Conservation (phyloP, 1,140 invertebrate species). For the Diprion similis region DNA sequence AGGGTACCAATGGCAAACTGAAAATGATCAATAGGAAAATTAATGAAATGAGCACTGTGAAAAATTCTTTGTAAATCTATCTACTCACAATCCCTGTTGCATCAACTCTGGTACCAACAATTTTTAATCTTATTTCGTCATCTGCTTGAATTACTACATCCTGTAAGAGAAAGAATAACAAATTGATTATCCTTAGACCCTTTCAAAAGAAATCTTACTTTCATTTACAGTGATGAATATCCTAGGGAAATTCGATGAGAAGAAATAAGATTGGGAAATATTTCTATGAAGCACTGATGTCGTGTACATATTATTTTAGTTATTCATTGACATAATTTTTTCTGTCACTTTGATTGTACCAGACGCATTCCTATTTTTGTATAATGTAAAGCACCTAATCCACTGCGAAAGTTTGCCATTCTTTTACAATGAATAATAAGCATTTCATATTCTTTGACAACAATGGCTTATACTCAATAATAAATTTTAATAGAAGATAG, state of each 20-base stretch:
- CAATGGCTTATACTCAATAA: too few species aligned
- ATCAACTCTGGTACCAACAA: constrained; percentile 98
- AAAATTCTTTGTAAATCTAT: constrained; percentile 28
- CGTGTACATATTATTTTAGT: too few species aligned
- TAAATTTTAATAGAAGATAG: too few species aligned
- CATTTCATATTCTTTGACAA: too few species aligned
- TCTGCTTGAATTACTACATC: constrained; percentile 97
- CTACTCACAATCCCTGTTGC: constrained; percentile 86
- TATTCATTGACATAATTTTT: too few species aligned
- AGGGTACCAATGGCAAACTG: constrained; percentile 98
- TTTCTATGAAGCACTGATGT: not conserved
- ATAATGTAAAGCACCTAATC: too few species aligned
- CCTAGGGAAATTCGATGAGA: constrained; percentile 11
- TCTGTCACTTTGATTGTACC: too few species aligned
- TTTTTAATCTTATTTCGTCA: constrained; percentile 97
- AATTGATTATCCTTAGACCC: not conserved
- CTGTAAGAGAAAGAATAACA: constrained; percentile 51
- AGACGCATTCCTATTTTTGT: too few species aligned
- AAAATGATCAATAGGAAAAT: constrained; percentile 58
- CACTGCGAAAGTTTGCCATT: too few species aligned
- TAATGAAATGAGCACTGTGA: constrained; percentile 21
- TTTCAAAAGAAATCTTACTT: not conserved
- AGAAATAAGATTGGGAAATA: constrained; percentile 15
- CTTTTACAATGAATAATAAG: too few species aligned
- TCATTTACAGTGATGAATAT: not conserved